phyloP scores from a whole-genome alignment of 2,113 vertebrate genomes.

The Epinephelus fuscoguttatus region DNA sequence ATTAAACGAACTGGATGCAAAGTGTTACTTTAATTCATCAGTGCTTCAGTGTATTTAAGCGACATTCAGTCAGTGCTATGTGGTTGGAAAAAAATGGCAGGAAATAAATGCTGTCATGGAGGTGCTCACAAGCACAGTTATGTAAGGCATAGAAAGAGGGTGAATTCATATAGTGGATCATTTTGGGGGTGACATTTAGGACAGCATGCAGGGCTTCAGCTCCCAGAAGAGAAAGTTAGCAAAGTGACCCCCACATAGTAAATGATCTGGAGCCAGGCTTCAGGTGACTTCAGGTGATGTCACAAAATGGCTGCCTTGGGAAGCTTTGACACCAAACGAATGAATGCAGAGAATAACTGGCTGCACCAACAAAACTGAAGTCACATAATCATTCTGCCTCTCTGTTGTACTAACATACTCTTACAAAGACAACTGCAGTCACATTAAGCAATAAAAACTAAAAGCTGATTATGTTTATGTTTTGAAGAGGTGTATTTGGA shows the following conservation, averaged over 20 bases:
- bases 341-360: conserved; percentile 20
- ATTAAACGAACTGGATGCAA: too few relatives aligned
- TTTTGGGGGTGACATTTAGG: conserved; percentile 19
- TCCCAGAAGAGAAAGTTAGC: conserved; percentile 14
- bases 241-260: conserved; percentile 25
- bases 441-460: neutral
- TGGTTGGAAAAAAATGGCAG: neutral
- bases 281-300: conserved; percentile 19
- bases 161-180: neutral
- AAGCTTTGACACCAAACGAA: conserved; percentile 27
- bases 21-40: too few relatives aligned
- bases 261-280: conserved; percentile 15
- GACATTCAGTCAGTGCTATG: neutral
- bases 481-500: neutral
- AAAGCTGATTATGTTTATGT: neutral
- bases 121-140: neutral
- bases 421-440: neutral
- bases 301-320: conserved; percentile 30
- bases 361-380: neutral
- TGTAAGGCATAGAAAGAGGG: neutral
- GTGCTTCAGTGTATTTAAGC: neutral
- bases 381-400: conserved; percentile 1
- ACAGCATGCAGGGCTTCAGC: neutral
- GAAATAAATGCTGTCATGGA: neutral
- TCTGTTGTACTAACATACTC: neutral